Evolutionary conservation across 2,797 vertebrate species (phyloP).

Genomic region (Podargus strigoides): DNA sequence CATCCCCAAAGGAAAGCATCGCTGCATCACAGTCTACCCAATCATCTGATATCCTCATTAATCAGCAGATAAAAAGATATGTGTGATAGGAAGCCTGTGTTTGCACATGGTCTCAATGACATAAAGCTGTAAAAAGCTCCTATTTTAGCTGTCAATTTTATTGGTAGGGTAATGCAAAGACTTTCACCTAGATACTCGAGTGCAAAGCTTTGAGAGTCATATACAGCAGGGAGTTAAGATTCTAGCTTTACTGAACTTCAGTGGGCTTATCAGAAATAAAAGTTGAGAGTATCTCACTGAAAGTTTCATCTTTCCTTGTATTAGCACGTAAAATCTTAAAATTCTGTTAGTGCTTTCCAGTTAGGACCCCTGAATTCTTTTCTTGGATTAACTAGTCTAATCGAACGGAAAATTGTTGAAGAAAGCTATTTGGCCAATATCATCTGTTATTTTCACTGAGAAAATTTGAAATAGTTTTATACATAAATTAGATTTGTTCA

Average conservation of each 20-base stretch:
- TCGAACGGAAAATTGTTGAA: slow-evolving; percentile 21
- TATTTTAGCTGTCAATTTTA: neutral
- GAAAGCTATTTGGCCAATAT: slow-evolving; percentile 28
- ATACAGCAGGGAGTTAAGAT: neutral
- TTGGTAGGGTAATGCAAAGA: neutral
- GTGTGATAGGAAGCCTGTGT: neutral
- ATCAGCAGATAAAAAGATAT: neutral
- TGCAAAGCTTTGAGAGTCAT: neutral
- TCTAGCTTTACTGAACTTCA: neutral
- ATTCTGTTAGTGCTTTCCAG: neutral
- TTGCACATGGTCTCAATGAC: neutral
- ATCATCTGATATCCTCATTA: neutral
- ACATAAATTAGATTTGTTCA: slow-evolving; percentile 18
- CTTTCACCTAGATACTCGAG: neutral
- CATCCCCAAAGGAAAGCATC: neutral
- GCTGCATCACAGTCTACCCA: neutral
- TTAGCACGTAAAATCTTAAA: neutral
- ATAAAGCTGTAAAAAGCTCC: neutral
- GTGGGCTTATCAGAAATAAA: neutral
- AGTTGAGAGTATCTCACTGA: neutral
- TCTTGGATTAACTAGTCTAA: neutral
- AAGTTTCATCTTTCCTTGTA: neutral
- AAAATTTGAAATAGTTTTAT: slow-evolving; percentile 22
- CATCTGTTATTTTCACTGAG: slow-evolving; percentile 12
- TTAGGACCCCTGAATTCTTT: neutral